Conservation (phyloP, 1,140 invertebrate genomes). For the Drosophila nasuta region DNA sequence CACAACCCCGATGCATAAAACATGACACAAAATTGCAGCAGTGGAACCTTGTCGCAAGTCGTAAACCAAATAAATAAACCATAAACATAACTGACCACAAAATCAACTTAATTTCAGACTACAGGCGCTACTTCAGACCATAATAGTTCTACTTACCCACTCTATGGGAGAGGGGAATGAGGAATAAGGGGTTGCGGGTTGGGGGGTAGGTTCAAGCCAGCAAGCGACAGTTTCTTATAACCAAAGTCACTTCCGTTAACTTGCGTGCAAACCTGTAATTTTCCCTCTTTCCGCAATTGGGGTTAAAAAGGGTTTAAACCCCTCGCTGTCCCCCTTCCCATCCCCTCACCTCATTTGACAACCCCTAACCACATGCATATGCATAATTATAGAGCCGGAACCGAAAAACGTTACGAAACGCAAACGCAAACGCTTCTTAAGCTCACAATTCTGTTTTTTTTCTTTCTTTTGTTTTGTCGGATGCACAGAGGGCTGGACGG, state of each 20-base stretch:
- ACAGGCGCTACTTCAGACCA: neutral
- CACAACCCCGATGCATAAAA: slow-evolving; percentile 49
- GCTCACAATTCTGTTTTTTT: neutral
- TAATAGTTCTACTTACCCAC: neutral
- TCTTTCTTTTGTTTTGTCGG: neutral
- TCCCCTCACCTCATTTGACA: neutral
- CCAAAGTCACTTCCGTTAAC: slow-evolving; percentile 67
- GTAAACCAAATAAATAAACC: slow-evolving; percentile 76
- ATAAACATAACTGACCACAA: slow-evolving; percentile 77
- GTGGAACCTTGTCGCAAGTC: neutral
- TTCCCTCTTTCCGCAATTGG: slow-evolving; percentile 51
- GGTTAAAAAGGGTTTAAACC: slow-evolving; percentile 79
- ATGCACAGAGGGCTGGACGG: slow-evolving; percentile 10
- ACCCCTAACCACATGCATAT: slow-evolving; percentile 65
- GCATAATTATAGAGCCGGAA: slow-evolving; percentile 75
- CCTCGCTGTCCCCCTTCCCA: neutral
- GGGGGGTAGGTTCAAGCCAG: neutral
- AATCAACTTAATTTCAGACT: slow-evolving; percentile 59
- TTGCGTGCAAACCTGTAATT: slow-evolving; percentile 79
- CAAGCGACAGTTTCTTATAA: slow-evolving; percentile 37
- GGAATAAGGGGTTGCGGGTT: neutral
- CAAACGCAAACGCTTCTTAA: neutral
- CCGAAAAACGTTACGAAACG: slow-evolving; percentile 53
- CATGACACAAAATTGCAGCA: slow-evolving; percentile 73
- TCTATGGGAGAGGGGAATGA: too few relatives aligned